Percentiles rank a stretch among this genome's conserved stretches.
Conservation (phyloP, 2,113 vertebrate genomes). For the Cnemophilus loriae region DNA sequence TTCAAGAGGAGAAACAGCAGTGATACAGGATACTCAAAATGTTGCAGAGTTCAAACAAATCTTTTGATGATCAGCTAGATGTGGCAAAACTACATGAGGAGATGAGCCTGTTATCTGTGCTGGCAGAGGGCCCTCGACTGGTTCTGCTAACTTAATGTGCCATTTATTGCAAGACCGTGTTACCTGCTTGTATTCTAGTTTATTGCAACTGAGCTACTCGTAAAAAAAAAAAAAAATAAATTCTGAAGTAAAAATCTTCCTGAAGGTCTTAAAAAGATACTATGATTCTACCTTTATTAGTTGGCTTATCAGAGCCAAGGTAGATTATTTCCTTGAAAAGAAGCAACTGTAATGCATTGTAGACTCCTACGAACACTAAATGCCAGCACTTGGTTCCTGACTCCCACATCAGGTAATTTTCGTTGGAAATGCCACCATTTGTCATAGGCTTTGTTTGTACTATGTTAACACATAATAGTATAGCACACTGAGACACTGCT, state of each 20-base stretch:
- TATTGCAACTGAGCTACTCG: background rate
- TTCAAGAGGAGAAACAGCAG: background rate
- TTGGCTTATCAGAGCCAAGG: background rate
- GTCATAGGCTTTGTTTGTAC: background rate
- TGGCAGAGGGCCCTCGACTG: background rate
- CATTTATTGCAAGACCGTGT: background rate
- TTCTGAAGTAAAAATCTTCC: background rate
- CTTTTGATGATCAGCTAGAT: background rate
- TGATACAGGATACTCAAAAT: background rate
- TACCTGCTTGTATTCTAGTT: background rate
- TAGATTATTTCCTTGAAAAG: background rate
- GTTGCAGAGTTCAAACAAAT: background rate
- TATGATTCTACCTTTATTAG: background rate
- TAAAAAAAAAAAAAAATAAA: too few species aligned
- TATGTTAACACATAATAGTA: background rate
- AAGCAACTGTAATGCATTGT: background rate
- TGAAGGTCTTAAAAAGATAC: background rate
- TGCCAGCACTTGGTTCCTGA: background rate
- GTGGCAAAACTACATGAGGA: background rate
- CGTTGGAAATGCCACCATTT: background rate
- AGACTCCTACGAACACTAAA: background rate
- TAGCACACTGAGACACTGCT: background rate
- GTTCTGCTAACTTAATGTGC: background rate
- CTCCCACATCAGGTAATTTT: fast-evolving
- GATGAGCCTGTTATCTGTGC: background rate